Percentiles rank a stretch among this genome's conserved stretches.
Evolutionary conservation across 1,140 invertebrate species (phyloP).

Genomic region (Hylyphantes graminicola): DNA sequence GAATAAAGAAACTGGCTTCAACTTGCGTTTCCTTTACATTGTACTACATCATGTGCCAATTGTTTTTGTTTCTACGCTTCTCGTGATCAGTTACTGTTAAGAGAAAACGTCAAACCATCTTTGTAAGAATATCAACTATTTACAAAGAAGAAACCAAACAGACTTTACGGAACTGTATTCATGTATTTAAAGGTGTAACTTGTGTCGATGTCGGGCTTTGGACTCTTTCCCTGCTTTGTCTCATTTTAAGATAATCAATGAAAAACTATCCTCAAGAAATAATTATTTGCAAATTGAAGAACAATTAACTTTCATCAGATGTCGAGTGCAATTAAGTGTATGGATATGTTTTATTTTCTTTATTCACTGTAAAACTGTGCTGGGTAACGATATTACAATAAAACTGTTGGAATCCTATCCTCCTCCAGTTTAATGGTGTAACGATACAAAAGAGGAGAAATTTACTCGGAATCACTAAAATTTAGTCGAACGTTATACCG

Average conservation of each 20-base stretch:
- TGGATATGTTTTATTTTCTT: too few relatives aligned
- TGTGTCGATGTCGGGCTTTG: constrained; percentile 21
- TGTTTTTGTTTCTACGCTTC: background rate
- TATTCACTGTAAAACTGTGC: too few relatives aligned
- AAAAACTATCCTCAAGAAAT: constrained; percentile 11
- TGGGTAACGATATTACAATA: too few relatives aligned
- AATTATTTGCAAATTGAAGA: background rate
- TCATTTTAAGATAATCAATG: constrained; percentile 51
- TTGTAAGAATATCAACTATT: too few relatives aligned
- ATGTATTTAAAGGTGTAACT: constrained; percentile 17
- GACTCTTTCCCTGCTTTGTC: constrained; percentile 32
- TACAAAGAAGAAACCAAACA: background rate
- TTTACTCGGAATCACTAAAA: too few relatives aligned
- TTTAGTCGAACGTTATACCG: too few relatives aligned
- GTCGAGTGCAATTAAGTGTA: too few relatives aligned
- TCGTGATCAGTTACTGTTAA: constrained; percentile 23
- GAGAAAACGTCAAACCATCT: too few relatives aligned
- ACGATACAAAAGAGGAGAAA: too few relatives aligned
- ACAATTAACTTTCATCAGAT: too few relatives aligned
- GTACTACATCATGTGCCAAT: constrained; percentile 46
- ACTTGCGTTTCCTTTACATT: background rate
- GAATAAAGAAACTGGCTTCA: background rate
- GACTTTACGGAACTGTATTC: constrained; percentile 10
- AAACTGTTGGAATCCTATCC: too few relatives aligned
- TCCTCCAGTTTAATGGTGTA: too few relatives aligned